Evolutionary conservation across 2,888 invertebrate species (phyloP).

Genomic region (Pachliopta kotzebuea): DNA sequence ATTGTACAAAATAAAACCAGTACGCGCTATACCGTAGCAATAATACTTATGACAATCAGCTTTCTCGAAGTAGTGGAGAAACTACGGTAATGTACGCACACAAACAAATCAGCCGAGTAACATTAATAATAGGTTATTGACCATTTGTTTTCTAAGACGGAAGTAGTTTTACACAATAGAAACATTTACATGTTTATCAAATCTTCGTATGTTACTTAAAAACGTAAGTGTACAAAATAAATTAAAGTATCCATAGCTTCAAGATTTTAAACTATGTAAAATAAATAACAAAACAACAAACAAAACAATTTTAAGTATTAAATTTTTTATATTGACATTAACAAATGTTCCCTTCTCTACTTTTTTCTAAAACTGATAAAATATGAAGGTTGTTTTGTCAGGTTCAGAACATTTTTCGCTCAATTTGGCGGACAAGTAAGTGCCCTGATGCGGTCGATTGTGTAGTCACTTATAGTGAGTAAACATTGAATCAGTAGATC

Average conservation of each 20-base stretch:
- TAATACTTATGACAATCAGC: slow-evolving; percentile 37
- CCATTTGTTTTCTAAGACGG: too few relatives aligned
- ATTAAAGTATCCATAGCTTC: too few relatives aligned
- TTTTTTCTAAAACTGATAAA: not conserved
- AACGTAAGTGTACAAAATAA: too few relatives aligned
- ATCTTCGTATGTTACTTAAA: too few relatives aligned
- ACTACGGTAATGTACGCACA: slow-evolving; percentile 3
- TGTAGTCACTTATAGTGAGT: not conserved
- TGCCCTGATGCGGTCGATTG: not conserved
- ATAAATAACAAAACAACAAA: too few relatives aligned
- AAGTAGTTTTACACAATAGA: too few relatives aligned
- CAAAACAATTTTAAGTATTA: too few relatives aligned
- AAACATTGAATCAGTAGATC: not conserved
- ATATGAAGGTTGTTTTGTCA: slow-evolving; percentile 12
- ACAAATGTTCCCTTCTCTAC: not conserved
- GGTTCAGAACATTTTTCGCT: slow-evolving; percentile 4
- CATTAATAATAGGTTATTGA: too few relatives aligned
- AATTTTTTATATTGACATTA: not conserved
- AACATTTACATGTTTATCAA: too few relatives aligned
- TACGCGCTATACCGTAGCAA: slow-evolving; percentile 35
- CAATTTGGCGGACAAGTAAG: slow-evolving; percentile 6
- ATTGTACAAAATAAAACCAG: slow-evolving; percentile 36
- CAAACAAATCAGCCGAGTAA: not conserved
- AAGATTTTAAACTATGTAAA: too few relatives aligned
- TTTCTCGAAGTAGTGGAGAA: slow-evolving; percentile 38